phyloP scores from a whole-genome alignment of 2,797 vertebrate species.

The Periparus ater region DNA sequence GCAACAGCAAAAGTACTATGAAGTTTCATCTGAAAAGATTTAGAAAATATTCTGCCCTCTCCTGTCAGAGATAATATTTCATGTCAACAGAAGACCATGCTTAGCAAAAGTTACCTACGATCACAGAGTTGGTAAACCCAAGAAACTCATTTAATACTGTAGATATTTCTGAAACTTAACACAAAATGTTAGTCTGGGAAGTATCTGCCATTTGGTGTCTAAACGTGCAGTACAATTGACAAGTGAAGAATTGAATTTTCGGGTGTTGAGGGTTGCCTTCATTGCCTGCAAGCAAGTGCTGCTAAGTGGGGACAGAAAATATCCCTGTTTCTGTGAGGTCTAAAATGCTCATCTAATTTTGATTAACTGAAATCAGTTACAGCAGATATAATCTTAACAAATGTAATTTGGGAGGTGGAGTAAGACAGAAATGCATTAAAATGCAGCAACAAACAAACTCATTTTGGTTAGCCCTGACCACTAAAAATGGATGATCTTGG shows the following conservation, averaged over 20 bases:
- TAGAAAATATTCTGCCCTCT: not conserved
- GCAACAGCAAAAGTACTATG: not conserved
- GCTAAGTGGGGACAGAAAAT: not conserved
- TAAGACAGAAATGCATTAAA: not conserved
- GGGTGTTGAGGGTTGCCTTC: accelerated
- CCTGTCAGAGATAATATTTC: not conserved
- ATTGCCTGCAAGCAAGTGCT: not conserved
- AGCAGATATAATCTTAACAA: not conserved
- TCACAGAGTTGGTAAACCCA: not conserved
- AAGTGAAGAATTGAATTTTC: not conserved
- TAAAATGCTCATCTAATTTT: not conserved
- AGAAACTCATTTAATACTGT: not conserved
- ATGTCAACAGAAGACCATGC: not conserved
- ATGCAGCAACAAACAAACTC: not conserved
- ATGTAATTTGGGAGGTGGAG: not conserved
- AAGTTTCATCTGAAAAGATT: not conserved
- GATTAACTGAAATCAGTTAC: not conserved
- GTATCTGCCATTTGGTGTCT: conserved; percentile 4
- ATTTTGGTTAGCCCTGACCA: not conserved
- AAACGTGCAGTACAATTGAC: not conserved
- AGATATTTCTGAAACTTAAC: not conserved
- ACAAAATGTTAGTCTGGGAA: not conserved
- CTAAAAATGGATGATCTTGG: not conserved
- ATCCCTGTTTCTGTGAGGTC: not conserved
- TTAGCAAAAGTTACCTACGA: not conserved